Evolutionary conservation across 2,797 vertebrate genomes (phyloP), one percentile per base, ranked within the genome.

Genomic region (Parauchenoglanis punctatus): DNA sequence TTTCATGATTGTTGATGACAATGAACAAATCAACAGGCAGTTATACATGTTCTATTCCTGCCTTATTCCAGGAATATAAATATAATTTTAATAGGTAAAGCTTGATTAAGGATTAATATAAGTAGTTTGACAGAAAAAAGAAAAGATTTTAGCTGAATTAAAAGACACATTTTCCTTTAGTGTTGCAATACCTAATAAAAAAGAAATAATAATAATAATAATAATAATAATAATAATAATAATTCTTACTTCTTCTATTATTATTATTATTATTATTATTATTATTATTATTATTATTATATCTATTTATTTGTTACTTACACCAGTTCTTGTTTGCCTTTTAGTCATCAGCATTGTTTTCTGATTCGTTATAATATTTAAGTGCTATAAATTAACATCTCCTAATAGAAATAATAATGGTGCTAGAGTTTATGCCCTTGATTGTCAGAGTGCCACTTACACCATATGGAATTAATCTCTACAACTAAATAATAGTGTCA

Each of bases 401-500:
- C 46, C 61, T 68, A 83, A 52, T 68, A n/a, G 81, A 83, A n/a
- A 67, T 75, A 75, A 78, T 88, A 83, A 77, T 73, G 58, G 77
- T 44, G 58, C 10, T 75, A 10, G 44, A 28, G 58, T 81, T 83
- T 65, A 81, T 83, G 81, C 68, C 67, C 67, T 54, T 61, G 75
- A 87, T 82, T 75, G 83, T 59, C 52, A 7, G 58, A 85, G 40
- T 49, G 17, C 61, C 84, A 81, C 85, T 70, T 77, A 81, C 89
- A 88, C 91, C 84, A 92, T 25, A 83, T 59, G 85, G 85, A 90
- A 67, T 88, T 91, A 77, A 89, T 81, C 77, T 85, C 84, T 85
- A 25, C 58, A 68, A 72, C 84, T 81, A 80, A 80, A 88, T 89
- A 87, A 90, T 86, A 81, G 89, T 72, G n/a, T 89, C 88, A 89